These are phyloP conservation scores for Enteromius argenteus DNA, from an alignment of 2,797 vertebrate species.

Conservation along the genomic window DNA sequence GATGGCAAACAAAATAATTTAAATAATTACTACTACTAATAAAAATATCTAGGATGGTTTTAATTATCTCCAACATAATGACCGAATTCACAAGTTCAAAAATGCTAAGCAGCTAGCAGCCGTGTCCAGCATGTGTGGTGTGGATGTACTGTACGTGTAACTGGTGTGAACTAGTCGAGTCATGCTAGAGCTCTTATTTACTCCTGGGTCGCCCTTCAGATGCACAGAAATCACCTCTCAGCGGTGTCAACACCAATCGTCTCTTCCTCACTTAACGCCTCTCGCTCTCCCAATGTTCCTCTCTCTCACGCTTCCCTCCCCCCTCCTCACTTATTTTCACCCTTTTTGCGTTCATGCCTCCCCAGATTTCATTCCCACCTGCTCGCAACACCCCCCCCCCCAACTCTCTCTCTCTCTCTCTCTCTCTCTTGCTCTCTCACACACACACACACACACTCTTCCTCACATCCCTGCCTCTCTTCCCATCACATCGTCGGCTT, in stretches of 20 bases:
- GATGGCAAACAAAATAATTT: not conserved
- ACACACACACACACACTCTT: constrained; percentile 26
- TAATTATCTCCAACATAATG: not conserved
- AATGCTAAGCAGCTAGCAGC: not conserved
- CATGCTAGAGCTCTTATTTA: constrained; percentile 22
- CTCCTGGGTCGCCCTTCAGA: constrained; percentile 4
- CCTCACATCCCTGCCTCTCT: constrained; percentile 45
- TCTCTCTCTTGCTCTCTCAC: not conserved
- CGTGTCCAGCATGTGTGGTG: not conserved
- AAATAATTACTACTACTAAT: not conserved
- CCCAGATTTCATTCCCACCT: constrained; percentile 27
- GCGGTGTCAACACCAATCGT: constrained; percentile 16
- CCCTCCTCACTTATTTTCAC: constrained; percentile 19
- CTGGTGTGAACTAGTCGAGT: constrained; percentile 21
- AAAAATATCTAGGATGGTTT: not conserved
- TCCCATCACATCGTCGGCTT: constrained; percentile 36
- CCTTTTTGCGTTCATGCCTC: constrained; percentile 24
- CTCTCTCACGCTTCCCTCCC: constrained; percentile 18
- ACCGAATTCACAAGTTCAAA: not conserved
- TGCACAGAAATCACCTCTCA: constrained; percentile 22
- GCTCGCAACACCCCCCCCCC: not conserved
- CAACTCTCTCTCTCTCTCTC: not conserved
- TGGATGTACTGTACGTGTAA: not conserved
- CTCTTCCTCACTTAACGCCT: constrained; percentile 40
- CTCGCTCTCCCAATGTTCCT: constrained; percentile 22